Percentiles rank a stretch among this genome's conserved stretches.
Conservation (phyloP, 1,140 invertebrate species). For the Ridgeia piscesae region DNA sequence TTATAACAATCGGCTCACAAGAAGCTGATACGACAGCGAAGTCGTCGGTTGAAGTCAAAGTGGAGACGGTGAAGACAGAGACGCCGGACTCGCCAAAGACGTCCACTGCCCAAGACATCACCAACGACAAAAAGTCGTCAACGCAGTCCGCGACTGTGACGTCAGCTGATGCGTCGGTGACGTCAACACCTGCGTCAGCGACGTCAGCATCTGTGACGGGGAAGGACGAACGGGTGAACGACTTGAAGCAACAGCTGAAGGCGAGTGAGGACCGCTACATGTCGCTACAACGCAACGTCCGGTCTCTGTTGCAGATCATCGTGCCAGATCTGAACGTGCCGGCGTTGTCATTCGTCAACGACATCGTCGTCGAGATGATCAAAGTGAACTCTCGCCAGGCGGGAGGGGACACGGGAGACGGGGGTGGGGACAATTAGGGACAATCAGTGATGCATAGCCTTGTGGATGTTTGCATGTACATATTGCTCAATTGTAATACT, state of each 20-base stretch:
- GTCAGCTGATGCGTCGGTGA: background rate
- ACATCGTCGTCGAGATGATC: slow-evolving; percentile 44
- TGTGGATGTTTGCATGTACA: background rate
- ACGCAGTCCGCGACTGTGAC: background rate
- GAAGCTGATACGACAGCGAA: background rate
- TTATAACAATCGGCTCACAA: background rate
- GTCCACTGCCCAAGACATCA: background rate
- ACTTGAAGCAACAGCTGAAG: background rate
- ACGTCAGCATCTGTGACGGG: background rate
- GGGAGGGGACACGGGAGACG: background rate
- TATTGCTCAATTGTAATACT: background rate
- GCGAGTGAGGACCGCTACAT: background rate
- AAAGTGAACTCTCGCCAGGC: background rate
- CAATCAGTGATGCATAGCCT: background rate
- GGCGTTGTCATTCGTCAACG: slow-evolving; percentile 19
- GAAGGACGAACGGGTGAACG: background rate
- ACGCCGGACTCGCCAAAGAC: background rate
- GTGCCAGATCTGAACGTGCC: slow-evolving; percentile 39
- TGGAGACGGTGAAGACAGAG: background rate
- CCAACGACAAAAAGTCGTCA: background rate
- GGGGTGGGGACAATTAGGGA: background rate
- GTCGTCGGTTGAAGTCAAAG: background rate
- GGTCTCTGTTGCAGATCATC: slow-evolving; percentile 40
- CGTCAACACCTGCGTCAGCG: background rate
- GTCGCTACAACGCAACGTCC: slow-evolving; percentile 37